These are phyloP conservation scores for Andrena bucephala DNA, from an alignment of 2,888 invertebrate species.

Conservation along the genomic window DNA sequence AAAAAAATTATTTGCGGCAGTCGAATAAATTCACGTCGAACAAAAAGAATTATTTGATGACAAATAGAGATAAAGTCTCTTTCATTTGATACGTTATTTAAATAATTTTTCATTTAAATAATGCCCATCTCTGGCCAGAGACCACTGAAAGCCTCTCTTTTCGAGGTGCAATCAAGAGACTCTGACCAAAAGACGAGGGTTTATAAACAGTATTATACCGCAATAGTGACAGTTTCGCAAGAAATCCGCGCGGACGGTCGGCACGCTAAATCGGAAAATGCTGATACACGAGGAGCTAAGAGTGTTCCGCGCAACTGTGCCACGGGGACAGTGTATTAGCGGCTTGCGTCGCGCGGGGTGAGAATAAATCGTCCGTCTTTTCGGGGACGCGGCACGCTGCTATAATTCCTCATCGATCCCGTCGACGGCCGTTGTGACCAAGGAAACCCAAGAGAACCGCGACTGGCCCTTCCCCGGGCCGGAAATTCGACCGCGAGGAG, in stretches of 20 bases:
- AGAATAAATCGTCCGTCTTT: conserved; percentile 60
- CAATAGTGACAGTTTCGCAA: neutral
- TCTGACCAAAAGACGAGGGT: neutral
- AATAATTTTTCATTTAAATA: no score
- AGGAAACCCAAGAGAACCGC: conserved; percentile 22
- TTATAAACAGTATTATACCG: neutral
- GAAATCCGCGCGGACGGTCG: neutral
- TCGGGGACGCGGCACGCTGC: conserved; percentile 33
- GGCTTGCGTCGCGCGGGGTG: conserved; percentile 32
- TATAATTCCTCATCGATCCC: conserved; percentile 53
- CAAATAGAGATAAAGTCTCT: no score
- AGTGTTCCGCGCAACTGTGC: conserved; percentile 43
- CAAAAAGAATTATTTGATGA: no score
- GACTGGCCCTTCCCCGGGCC: conserved; percentile 4
- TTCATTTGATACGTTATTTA: no score
- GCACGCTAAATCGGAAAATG: conserved; percentile 11
- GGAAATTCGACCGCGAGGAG: conserved; percentile 6
- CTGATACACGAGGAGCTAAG: conserved; percentile 7
- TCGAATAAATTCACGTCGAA: no score
- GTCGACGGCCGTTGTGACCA: conserved; percentile 4
- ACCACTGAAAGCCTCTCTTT: no score
- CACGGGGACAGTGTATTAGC: conserved; percentile 46
- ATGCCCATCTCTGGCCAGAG: no score
- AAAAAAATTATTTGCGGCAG: no score
- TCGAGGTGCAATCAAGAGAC: neutral